A percentile compares a stretch with the other conserved stretches of the same genome.
Evolutionary conservation across 2,797 vertebrate genomes (phyloP).

Genomic region (Salmo trutta): DNA sequence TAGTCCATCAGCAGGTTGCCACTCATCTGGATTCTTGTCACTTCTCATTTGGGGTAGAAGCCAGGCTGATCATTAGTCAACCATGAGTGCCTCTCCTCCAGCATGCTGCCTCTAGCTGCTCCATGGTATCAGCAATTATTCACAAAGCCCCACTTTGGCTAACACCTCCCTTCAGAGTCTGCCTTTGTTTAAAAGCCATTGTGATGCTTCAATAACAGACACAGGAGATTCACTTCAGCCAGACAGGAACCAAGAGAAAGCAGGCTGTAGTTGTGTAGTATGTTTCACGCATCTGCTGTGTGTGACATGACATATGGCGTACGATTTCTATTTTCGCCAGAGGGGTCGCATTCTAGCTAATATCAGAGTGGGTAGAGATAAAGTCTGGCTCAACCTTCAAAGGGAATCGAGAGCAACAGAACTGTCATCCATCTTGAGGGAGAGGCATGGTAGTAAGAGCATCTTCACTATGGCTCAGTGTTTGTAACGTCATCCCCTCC

Average conservation of each 20-base stretch:
- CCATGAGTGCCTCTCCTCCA: slow-evolving; percentile 57
- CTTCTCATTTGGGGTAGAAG: slow-evolving; percentile 66
- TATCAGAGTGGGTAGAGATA: not conserved
- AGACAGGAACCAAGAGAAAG: not conserved
- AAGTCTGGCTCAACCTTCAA: slow-evolving; percentile 15
- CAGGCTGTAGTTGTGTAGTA: slow-evolving; percentile 9
- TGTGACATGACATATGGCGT: not conserved
- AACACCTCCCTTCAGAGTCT: slow-evolving; percentile 25
- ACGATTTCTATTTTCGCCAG: not conserved
- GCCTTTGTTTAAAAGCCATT: slow-evolving; percentile 20
- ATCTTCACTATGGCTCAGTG: slow-evolving; percentile 40
- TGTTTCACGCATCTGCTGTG: slow-evolving; percentile 14
- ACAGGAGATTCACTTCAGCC: not conserved
- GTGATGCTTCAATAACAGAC: slow-evolving; percentile 15
- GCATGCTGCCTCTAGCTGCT: slow-evolving; percentile 48
- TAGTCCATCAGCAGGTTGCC: slow-evolving; percentile 33
- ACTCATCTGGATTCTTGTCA: slow-evolving; percentile 64
- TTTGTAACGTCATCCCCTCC: slow-evolving; percentile 44
- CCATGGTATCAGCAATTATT: slow-evolving; percentile 60
- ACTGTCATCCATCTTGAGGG: slow-evolving; percentile 41
- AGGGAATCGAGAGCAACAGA: slow-evolving; percentile 21
- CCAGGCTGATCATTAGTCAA: slow-evolving; percentile 68
- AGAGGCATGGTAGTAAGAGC: slow-evolving; percentile 41
- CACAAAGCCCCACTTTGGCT: slow-evolving; percentile 51
- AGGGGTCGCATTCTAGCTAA: not conserved